Evolutionary conservation across 2,797 vertebrate genomes (phyloP).

Genomic region (Thunnus albacares): DNA sequence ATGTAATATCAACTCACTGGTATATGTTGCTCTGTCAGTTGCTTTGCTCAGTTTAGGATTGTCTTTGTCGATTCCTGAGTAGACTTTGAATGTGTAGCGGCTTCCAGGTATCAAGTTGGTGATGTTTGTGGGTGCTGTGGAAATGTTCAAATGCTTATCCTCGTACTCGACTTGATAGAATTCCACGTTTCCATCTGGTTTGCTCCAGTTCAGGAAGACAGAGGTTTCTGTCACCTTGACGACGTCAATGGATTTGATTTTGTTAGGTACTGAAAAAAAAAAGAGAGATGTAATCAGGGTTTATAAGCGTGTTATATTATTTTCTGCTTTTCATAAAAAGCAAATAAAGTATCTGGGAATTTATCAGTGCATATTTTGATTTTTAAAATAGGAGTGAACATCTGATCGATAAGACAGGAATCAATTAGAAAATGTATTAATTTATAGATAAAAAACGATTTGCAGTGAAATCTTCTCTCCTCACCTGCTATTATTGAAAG

Average conservation of each 20-base stretch:
- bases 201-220: slow-evolving; percentile 54
- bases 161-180: slow-evolving; percentile 29
- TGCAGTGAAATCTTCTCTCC: too few relatives aligned
- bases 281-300: background rate
- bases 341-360: background rate
- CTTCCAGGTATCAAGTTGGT: slow-evolving; percentile 7
- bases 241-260: slow-evolving; percentile 18
- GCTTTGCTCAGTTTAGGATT: background rate
- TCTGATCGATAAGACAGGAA: too few relatives aligned
- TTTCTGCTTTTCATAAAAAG: too few relatives aligned
- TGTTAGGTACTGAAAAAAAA: slow-evolving; percentile 69
- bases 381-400: too few relatives aligned
- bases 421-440: too few relatives aligned
- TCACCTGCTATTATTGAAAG: too few relatives aligned
- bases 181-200: slow-evolving; percentile 48
- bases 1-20: slow-evolving; percentile 67
- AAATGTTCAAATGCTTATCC: rapidly evolving
- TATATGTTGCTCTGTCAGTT: rapidly evolving
- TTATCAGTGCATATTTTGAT: background rate
- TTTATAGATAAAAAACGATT: too few relatives aligned
- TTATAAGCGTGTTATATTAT: background rate
- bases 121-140: rapidly evolving
- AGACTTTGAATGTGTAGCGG: slow-evolving; percentile 54
- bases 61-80: slow-evolving; percentile 50
- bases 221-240: rapidly evolving